Evolutionary conservation across 2,113 vertebrate species (phyloP).

Genomic region (Argyrosomus japonicus): DNA sequence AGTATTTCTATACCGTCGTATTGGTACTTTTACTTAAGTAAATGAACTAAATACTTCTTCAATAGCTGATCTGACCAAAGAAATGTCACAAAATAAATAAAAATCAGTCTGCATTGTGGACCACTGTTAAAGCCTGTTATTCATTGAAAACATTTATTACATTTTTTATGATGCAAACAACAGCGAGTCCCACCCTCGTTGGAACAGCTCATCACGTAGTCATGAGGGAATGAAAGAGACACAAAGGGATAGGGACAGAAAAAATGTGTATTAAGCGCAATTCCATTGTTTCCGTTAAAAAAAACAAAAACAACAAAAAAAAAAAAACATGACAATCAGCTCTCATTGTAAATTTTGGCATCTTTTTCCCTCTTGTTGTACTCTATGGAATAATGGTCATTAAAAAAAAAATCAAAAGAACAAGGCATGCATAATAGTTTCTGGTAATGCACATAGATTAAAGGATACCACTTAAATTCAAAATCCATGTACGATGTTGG

Average conservation of each 20-base stretch:
- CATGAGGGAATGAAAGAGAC: constrained; percentile 74
- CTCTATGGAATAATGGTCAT: constrained; percentile 67
- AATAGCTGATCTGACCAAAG: background rate
- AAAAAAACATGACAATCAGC: constrained; percentile 61
- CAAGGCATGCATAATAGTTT: constrained; percentile 85
- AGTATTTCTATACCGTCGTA: background rate
- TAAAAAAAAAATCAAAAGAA: constrained; percentile 70
- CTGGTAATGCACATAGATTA: constrained; percentile 78
- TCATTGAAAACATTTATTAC: constrained; percentile 88
- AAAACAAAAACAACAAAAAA: constrained; percentile 13
- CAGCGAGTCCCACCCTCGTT: constrained; percentile 72
- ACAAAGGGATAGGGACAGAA: constrained; percentile 74
- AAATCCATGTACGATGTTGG: constrained; percentile 79
- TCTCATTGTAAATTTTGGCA: constrained; percentile 75
- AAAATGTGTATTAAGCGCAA: constrained; percentile 69
- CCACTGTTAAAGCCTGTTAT: constrained; percentile 73
- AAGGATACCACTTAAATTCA: constrained; percentile 76
- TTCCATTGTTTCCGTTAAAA: constrained; percentile 68
- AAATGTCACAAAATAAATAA: constrained; percentile 14
- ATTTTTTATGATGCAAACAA: constrained; percentile 82
- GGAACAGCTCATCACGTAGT: constrained; percentile 76
- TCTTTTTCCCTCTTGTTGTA: constrained; percentile 64
- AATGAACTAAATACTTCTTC: background rate
- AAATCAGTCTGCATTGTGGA: constrained; percentile 39
- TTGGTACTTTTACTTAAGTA: background rate